A percentile compares a stretch with the other conserved stretches of the same genome.
These are phyloP conservation scores for Synanthedon tipuliformis DNA, from an alignment of 2,888 invertebrate genomes.

Conservation along the genomic window DNA sequence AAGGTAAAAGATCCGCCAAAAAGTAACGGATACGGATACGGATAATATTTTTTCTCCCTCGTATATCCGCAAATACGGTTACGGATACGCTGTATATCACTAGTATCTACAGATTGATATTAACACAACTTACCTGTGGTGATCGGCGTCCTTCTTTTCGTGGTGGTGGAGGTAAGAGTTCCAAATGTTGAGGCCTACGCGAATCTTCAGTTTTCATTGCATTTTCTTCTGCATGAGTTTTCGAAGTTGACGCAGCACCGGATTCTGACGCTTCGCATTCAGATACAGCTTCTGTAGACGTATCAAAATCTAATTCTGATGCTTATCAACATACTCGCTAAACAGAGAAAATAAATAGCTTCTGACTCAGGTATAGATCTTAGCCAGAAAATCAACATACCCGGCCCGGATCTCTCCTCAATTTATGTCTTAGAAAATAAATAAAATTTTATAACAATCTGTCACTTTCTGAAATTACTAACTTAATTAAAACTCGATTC, in stretches of 20 bases:
- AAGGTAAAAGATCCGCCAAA: no score
- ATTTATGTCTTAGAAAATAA: neutral
- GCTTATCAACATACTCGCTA: no score
- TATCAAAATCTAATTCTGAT: neutral
- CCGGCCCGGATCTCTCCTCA: neutral
- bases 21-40: no score
- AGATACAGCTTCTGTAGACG: constrained; percentile 39
- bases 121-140: constrained; percentile 27
- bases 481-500: neutral
- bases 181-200: constrained; percentile 42
- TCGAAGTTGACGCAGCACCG: constrained; percentile 43
- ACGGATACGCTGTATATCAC: no score
- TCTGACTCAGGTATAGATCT: no score
- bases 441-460: neutral
- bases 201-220: constrained; percentile 27
- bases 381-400: no score
- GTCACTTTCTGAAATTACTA: neutral
- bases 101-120: no score
- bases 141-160: constrained; percentile 42
- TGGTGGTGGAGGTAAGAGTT: constrained; percentile 62
- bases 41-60: no score
- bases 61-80: no score
- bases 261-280: constrained; percentile 47
- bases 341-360: no score
- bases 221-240: constrained; percentile 27